A percentile compares a stretch with the other conserved stretches of the same genome.
Evolutionary conservation across 1,140 invertebrate species (phyloP).

Genomic region (Drosophila insularis): DNA sequence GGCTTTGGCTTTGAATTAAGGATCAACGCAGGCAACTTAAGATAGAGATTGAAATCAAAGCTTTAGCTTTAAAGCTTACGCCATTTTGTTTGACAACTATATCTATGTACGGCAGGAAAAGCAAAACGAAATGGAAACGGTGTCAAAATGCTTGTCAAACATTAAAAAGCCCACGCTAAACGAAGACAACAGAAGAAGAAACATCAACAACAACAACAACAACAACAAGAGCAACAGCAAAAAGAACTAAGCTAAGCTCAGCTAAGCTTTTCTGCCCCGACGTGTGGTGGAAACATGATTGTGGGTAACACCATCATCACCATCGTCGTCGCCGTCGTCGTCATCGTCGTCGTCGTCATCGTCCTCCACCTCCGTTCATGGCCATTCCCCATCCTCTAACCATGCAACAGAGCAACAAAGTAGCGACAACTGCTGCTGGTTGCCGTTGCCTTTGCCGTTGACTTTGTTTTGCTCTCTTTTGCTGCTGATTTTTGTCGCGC

Average conservation of each 20-base stretch:
- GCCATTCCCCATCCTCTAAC: background rate
- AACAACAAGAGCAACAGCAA: background rate
- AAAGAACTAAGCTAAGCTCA: conserved; percentile 58
- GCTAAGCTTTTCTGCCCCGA: conserved; percentile 40
- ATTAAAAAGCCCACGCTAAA: conserved; percentile 41
- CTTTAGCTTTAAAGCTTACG: background rate
- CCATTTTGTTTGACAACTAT: background rate
- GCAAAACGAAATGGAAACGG: conserved; percentile 34
- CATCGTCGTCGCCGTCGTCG: too few species aligned
- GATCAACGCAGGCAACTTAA: conserved; percentile 4
- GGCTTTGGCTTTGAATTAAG: background rate
- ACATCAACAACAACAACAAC: background rate
- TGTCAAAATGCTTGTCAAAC: conserved; percentile 73
- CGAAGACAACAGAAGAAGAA: conserved; percentile 9
- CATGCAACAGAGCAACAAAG: too few species aligned
- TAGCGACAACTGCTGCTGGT: conserved; percentile 20
- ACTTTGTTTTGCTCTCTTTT: conserved; percentile 23
- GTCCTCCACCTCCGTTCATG: background rate
- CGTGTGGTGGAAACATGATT: background rate
- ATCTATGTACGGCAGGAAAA: background rate
- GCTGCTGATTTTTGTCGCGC: conserved; percentile 45
- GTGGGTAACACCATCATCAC: conserved; percentile 21
- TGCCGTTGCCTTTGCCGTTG: conserved; percentile 19
- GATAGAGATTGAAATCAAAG: background rate
- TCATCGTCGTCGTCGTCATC: background rate